phyloP scores from a whole-genome alignment of 2,888 invertebrate species.

The Ectobius pallidus region DNA sequence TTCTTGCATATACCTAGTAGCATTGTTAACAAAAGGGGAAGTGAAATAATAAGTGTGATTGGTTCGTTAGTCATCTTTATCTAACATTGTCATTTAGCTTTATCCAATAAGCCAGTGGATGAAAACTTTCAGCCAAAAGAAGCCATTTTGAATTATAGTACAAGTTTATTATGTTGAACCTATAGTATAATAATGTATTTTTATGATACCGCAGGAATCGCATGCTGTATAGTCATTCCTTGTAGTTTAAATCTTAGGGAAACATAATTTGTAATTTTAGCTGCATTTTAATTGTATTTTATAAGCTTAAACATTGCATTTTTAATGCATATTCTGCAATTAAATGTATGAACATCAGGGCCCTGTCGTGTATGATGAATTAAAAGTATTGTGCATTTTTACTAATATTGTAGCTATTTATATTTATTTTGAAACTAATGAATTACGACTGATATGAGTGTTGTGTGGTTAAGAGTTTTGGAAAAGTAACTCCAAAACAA shows the following conservation, averaged over 20 bases:
- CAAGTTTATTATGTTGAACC: not conserved
- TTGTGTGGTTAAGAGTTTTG: not conserved
- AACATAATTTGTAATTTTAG: not conserved
- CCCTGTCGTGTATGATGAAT: conserved; percentile 5
- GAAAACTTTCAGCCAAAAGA: no score
- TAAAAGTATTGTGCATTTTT: conserved; percentile 5
- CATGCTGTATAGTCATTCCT: not conserved
- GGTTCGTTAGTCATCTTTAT: no score
- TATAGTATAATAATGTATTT: no score
- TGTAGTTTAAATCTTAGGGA: no score
- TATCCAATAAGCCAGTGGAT: no score
- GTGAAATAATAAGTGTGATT: no score
- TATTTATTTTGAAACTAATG: conserved; percentile 5
- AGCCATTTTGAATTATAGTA: not conserved
- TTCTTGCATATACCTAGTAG: no score
- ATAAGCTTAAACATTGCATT: not conserved
- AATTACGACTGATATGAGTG: conserved; percentile 17
- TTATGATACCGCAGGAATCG: no score
- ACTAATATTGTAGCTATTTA: conserved; percentile 4
- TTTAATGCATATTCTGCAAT: no score
- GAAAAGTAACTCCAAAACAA: not conserved
- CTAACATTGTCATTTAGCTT: no score
- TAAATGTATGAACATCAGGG: not conserved
- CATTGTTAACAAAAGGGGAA: no score
- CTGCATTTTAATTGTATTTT: not conserved